Conservation (phyloP, 1,140 invertebrate species). For the Caenorhabditis tropicalis region DNA sequence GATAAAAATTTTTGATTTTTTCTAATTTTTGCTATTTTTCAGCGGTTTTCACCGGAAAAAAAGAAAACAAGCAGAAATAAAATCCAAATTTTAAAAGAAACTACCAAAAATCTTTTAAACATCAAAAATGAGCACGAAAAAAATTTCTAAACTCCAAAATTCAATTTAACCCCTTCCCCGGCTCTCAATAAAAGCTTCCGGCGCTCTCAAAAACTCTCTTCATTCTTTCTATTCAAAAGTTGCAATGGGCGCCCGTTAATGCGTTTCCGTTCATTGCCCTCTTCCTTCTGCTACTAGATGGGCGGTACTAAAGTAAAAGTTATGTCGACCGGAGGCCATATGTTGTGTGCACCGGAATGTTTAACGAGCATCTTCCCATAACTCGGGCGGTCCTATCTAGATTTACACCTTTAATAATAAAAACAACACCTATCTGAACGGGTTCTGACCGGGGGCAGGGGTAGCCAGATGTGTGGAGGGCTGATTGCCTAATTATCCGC, state of each 20-base stretch:
- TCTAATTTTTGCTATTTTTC: no score
- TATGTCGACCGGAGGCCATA: constrained; percentile 35
- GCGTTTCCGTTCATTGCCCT: neutral
- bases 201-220: no score
- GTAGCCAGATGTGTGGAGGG: no score
- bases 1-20: no score
- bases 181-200: no score
- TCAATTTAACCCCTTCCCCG: no score
- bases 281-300: neutral
- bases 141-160: neutral
- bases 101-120: neutral
- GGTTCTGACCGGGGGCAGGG: no score
- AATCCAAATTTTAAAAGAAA: neutral
- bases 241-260: neutral
- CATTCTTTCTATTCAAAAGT: neutral
- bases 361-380: constrained; percentile 44
- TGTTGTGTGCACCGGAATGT: neutral
- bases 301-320: constrained; percentile 2
- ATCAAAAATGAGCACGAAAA: no score
- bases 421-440: neutral
- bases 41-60: neutral
- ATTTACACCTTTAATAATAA: neutral
- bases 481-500: constrained; percentile 1
- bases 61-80: neutral
- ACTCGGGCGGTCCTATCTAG: neutral